These are phyloP conservation scores for Myopa testacea DNA, from an alignment of 2,888 invertebrate species.

Conservation along the genomic window DNA sequence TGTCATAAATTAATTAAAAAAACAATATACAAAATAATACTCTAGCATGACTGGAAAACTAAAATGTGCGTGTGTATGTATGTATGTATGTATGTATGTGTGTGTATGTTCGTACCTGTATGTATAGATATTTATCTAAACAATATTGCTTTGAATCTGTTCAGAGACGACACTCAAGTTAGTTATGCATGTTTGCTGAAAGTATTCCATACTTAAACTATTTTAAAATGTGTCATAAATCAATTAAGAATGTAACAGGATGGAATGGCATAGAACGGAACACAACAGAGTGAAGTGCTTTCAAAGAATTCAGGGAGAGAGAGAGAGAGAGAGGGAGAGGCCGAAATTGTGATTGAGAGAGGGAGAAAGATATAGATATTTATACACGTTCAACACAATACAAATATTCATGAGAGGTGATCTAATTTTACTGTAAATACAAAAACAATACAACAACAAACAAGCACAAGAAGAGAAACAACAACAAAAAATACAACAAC, in stretches of 20 bases:
- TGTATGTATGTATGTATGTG: background rate
- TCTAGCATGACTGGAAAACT: background rate
- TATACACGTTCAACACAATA: too few relatives aligned
- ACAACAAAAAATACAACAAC: background rate
- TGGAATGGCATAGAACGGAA: too few relatives aligned
- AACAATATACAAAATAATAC: background rate
- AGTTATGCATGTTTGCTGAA: background rate
- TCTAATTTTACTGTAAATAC: too few relatives aligned
- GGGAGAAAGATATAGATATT: too few relatives aligned
- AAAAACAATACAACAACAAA: too few relatives aligned
- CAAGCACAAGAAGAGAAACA: too few relatives aligned
- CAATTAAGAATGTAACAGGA: background rate
- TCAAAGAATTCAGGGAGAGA: background rate
- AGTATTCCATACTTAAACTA: background rate
- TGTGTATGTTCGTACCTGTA: background rate
- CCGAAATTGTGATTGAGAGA: too few relatives aligned
- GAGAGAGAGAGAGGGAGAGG: too few relatives aligned
- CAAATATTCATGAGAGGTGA: too few relatives aligned
- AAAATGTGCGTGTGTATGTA: background rate
- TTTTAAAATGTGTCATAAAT: conserved; percentile 26
- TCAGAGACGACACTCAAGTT: too few relatives aligned
- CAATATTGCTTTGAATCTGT: too few relatives aligned
- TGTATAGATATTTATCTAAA: background rate
- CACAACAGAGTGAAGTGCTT: background rate
- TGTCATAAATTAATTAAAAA: background rate